A percentile compares a stretch with the other conserved stretches of the same genome.
phyloP scores from a whole-genome alignment of 2,797 vertebrate genomes.

The Euphonia xanthogaster region DNA sequence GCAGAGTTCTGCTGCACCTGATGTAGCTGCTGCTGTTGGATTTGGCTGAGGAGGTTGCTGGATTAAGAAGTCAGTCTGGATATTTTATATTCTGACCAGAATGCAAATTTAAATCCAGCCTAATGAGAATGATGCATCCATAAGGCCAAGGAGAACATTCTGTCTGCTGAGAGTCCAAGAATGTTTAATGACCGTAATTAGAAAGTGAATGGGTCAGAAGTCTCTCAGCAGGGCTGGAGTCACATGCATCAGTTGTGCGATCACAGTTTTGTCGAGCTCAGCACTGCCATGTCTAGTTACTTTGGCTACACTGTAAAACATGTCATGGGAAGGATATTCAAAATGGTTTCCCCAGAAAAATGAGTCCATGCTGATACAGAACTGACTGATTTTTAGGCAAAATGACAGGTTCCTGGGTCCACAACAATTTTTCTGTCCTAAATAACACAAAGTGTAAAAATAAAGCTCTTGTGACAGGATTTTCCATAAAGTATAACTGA shows the following conservation, averaged over 20 bases:
- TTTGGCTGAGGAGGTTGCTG: not conserved
- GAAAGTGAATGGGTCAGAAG: not conserved
- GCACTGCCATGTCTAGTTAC: not conserved
- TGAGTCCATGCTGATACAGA: not conserved
- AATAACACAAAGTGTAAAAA: constrained; percentile 23
- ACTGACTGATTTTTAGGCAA: not conserved
- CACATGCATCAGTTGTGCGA: not conserved
- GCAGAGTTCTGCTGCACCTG: not conserved
- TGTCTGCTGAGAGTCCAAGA: not conserved
- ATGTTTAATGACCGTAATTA: not conserved
- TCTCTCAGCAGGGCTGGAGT: not conserved
- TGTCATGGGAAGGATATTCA: not conserved
- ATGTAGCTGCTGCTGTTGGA: accelerated
- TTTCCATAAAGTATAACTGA: constrained; percentile 14
- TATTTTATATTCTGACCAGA: not conserved
- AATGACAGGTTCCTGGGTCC: not conserved
- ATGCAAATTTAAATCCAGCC: not conserved
- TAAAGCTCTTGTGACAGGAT: not conserved
- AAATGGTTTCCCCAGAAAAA: not conserved
- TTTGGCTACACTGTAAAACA: not conserved
- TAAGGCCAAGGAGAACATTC: not conserved
- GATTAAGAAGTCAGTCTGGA: not conserved
- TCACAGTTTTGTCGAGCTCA: not conserved
- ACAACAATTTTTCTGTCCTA: constrained; percentile 21
- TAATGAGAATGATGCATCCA: not conserved